Conservation (phyloP, 2,797 vertebrate genomes). For the Yasuhikotakia modesta region DNA sequence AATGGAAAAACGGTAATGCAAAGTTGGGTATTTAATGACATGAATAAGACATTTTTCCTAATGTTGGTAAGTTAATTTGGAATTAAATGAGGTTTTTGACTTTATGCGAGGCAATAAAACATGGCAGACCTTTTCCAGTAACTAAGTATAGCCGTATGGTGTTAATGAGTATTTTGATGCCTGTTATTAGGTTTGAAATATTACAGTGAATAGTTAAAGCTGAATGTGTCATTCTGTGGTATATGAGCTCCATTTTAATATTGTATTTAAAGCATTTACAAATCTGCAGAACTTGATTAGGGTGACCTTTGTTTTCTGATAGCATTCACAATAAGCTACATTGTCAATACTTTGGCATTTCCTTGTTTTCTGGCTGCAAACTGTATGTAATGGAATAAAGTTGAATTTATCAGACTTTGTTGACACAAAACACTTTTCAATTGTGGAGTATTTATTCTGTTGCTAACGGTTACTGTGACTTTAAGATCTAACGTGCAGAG, state of each 20-base stretch:
- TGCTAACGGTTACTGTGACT: constrained; percentile 40
- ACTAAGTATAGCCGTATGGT: background rate
- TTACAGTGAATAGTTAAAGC: no score
- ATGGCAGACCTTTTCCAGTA: constrained; percentile 28
- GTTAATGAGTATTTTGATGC: background rate
- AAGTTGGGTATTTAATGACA: constrained; percentile 6
- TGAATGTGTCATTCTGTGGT: background rate
- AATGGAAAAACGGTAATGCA: constrained; percentile 34
- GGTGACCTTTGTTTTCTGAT: constrained; percentile 41
- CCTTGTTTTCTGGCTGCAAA: constrained; percentile 25
- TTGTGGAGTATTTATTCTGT: constrained; percentile 26
- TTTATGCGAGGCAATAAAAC: constrained; percentile 30
- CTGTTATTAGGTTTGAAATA: constrained; percentile 1
- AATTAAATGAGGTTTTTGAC: constrained; percentile 29
- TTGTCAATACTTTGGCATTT: constrained; percentile 8
- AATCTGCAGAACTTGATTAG: background rate
- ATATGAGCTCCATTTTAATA: background rate
- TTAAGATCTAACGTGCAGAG: constrained; percentile 36
- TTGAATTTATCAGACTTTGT: constrained; percentile 37
- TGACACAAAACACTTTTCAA: constrained; percentile 28
- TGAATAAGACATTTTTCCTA: constrained; percentile 20
- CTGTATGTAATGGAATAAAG: constrained; percentile 41
- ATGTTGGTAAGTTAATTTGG: constrained; percentile 44
- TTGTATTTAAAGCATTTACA: background rate
- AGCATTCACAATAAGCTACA: constrained; percentile 3